These are phyloP conservation scores for Perithous albicinctus DNA, from an alignment of 2,888 invertebrate species.

Conservation along the genomic window DNA sequence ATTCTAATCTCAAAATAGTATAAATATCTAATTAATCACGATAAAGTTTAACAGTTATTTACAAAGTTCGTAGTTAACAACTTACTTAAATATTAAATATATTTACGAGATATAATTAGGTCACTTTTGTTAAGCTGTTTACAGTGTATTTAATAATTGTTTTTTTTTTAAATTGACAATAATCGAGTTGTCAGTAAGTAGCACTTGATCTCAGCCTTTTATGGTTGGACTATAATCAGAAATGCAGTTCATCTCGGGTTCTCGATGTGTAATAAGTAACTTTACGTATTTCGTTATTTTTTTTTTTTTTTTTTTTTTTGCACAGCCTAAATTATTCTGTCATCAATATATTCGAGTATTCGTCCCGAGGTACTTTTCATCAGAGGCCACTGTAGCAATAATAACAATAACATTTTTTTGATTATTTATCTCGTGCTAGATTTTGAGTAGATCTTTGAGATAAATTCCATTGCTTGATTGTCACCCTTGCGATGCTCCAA, in stretches of 20 bases:
- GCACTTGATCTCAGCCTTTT: conserved; percentile 59
- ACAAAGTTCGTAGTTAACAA: conserved; percentile 42
- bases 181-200: conserved; percentile 48
- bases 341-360: conserved; percentile 16
- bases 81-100: conserved; percentile 13
- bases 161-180: conserved; percentile 7
- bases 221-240: conserved; percentile 51
- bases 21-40: conserved; percentile 57
- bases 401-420: not conserved
- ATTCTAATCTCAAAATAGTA: conserved; percentile 45
- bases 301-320: too few relatives aligned
- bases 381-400: conserved; percentile 21
- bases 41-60: conserved; percentile 52
- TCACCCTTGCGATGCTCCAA: conserved; percentile 94
- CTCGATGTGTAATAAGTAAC: conserved; percentile 27
- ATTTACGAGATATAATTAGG: conserved; percentile 1
- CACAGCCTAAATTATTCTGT: conserved; percentile 60
- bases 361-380: conserved; percentile 7
- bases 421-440: conserved; percentile 71
- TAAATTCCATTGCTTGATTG: conserved; percentile 94
- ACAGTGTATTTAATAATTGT: conserved; percentile 5
- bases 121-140: conserved; percentile 8
- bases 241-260: conserved; percentile 53
- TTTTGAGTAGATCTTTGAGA: conserved; percentile 91
- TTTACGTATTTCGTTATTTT: conserved; percentile 32